Evolutionary conservation across 2,113 vertebrate species (phyloP), one percentile per base, ranked within the genome.

Genomic region (Sorex fumeus): DNA sequence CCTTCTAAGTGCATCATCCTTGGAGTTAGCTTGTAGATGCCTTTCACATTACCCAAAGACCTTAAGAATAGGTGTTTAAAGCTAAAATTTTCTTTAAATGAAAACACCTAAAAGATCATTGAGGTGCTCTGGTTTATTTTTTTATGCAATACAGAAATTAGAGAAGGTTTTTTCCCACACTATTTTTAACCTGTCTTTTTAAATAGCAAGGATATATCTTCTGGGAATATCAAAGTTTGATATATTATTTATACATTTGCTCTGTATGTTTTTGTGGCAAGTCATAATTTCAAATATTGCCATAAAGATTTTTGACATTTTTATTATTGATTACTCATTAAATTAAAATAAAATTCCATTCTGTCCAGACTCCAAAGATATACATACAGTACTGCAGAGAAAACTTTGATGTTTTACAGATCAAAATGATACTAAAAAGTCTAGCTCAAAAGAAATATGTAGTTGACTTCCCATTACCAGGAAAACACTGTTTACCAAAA

Each of bases 401-500:
- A 97, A 97, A 95, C 93, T 69, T 93, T 95, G 90, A 90, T 95
- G 93, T 95, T 97, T 97, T 94, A 94, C 91, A 96, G 95, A 97
- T 96, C 96, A 97, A 97, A 97, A 97, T 97, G 95, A 95, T 92
- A 62, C 75, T 80, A 91, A 98, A 90, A 98, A 97, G 93, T 96
- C 96, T 97, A 96, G 93, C 96, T 97, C 96, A 95, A 97, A 97
- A 98, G 95, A 96, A 96, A 87, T 94, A 77, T 53, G 69, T 77
- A 94, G 78, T 94, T 89, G 88, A 94, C 97, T 96, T 93, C 96
- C 95, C 25, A 1, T 0, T 92, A 79, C 96, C 97, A 97, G 98
- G 98, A 98, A 98, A 95, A 95, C 40, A 75, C 96, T 97, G 97
- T 98, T 97, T 98, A 98, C 97, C 92, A 95, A 97, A 97, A 96